A percentile compares a stretch with the other conserved stretches of the same genome.
Evolutionary conservation across 2,888 invertebrate genomes (phyloP).

Genomic region (Aplocera efformata): DNA sequence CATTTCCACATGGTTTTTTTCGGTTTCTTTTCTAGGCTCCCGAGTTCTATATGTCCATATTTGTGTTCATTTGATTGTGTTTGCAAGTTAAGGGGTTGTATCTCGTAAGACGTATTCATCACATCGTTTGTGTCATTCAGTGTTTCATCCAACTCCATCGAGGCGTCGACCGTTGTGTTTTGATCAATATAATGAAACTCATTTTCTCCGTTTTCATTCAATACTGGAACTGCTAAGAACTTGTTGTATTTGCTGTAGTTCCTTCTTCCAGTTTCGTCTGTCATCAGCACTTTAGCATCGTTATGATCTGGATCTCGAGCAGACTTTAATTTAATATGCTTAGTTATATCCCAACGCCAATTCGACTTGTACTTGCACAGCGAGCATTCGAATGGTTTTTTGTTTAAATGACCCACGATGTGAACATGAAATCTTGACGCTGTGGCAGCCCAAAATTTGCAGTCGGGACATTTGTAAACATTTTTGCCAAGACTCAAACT

Average conservation of each 20-base stretch:
- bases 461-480: slow-evolving; percentile 95
- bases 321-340: slow-evolving; percentile 95
- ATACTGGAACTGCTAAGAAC: slow-evolving; percentile 84
- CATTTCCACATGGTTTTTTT: slow-evolving; percentile 93
- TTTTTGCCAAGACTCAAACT: slow-evolving; percentile 81
- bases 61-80: slow-evolving; percentile 57
- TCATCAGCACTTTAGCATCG: slow-evolving; percentile 91
- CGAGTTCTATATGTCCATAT: slow-evolving; percentile 42
- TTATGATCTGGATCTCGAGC: slow-evolving; percentile 91
- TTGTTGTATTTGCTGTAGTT: slow-evolving; percentile 97
- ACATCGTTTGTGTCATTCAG: slow-evolving; percentile 69
- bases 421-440: slow-evolving; percentile 96
- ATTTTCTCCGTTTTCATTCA: slow-evolving; percentile 80
- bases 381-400: slow-evolving; percentile 97
- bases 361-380: slow-evolving; percentile 96
- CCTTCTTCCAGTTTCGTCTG: slow-evolving; percentile 93
- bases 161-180: slow-evolving; percentile 60
- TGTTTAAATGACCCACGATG: slow-evolving; percentile 94
- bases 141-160: slow-evolving; percentile 70
- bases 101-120: slow-evolving; percentile 65
- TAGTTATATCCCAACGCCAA: slow-evolving; percentile 98
- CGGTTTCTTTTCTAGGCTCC: slow-evolving; percentile 69
- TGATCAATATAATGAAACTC: slow-evolving; percentile 69
- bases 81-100: slow-evolving; percentile 83
- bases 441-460: slow-evolving; percentile 95